These are phyloP conservation scores for Saguinus imperator DNA, from an alignment of 2,113 vertebrate genomes.

Conservation along the genomic window DNA sequence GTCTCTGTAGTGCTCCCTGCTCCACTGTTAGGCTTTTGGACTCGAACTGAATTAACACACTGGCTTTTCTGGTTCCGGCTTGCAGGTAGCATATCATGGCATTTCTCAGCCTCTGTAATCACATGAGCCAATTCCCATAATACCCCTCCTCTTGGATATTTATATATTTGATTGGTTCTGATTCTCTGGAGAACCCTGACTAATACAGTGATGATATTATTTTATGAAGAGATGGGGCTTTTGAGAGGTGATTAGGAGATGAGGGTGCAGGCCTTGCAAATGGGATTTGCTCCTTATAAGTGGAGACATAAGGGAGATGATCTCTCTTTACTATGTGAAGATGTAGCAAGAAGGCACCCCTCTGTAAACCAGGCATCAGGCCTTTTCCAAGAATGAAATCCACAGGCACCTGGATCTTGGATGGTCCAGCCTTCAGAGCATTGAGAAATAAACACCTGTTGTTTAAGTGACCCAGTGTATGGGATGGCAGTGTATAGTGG, in stretches of 20 bases:
- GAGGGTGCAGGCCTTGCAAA: background rate
- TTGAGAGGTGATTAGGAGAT: background rate
- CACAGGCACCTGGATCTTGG: background rate
- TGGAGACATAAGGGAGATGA: background rate
- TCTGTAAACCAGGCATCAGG: background rate
- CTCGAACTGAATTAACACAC: background rate
- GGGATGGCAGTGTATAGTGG: background rate
- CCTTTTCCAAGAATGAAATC: background rate
- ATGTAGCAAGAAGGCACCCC: fast-evolving
- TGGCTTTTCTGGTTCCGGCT: too few species aligned
- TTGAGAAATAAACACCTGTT: background rate
- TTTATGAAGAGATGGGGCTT: background rate
- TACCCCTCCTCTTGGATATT: background rate
- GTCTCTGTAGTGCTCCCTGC: fast-evolving
- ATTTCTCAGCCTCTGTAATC: background rate
- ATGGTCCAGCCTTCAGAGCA: background rate
- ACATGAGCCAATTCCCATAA: background rate
- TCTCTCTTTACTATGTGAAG: background rate
- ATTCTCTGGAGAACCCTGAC: background rate
- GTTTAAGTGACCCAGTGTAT: background rate
- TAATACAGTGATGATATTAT: background rate
- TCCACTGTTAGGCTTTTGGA: background rate
- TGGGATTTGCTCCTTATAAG: background rate
- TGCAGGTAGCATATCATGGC: background rate
- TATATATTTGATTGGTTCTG: background rate